phyloP scores from a whole-genome alignment of 2,797 vertebrate genomes.

The Thamnophis elegans region DNA sequence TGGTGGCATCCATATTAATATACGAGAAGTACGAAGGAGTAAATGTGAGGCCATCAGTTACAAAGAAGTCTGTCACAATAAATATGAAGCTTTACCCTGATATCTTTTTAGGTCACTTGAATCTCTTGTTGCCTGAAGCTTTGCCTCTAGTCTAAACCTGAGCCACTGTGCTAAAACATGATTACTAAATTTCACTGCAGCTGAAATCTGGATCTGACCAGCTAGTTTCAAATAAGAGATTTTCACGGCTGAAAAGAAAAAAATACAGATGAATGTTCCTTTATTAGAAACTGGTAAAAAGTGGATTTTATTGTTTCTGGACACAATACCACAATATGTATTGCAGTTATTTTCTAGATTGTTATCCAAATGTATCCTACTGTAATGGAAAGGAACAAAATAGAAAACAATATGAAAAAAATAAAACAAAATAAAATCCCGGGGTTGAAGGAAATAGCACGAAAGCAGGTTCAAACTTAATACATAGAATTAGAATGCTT shows the following conservation, averaged over 20 bases:
- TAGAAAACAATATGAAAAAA: background rate
- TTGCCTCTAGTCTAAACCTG: slow-evolving; percentile 58
- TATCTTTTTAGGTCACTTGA: slow-evolving; percentile 31
- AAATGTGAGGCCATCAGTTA: background rate
- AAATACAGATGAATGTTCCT: background rate
- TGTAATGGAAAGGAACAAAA: background rate
- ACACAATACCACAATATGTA: background rate
- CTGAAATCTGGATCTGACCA: slow-evolving; percentile 44
- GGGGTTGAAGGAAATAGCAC: background rate
- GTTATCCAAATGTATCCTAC: background rate
- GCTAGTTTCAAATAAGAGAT: slow-evolving; percentile 40
- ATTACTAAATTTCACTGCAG: slow-evolving; percentile 37
- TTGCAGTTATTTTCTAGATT: background rate
- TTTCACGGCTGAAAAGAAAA: slow-evolving; percentile 24
- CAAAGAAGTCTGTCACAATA: slow-evolving; percentile 45
- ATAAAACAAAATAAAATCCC: background rate
- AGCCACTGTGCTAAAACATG: slow-evolving; percentile 51
- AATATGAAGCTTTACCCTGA: slow-evolving; percentile 25
- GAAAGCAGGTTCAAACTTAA: background rate
- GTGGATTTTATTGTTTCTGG: slow-evolving; percentile 25
- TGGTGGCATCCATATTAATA: background rate
- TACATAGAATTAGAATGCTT: background rate
- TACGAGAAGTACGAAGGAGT: background rate
- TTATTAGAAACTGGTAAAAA: slow-evolving; percentile 9
- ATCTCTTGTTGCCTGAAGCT: slow-evolving; percentile 58